Evolutionary conservation across 2,113 vertebrate species (phyloP).

Genomic region (Callaeas wilsoni): DNA sequence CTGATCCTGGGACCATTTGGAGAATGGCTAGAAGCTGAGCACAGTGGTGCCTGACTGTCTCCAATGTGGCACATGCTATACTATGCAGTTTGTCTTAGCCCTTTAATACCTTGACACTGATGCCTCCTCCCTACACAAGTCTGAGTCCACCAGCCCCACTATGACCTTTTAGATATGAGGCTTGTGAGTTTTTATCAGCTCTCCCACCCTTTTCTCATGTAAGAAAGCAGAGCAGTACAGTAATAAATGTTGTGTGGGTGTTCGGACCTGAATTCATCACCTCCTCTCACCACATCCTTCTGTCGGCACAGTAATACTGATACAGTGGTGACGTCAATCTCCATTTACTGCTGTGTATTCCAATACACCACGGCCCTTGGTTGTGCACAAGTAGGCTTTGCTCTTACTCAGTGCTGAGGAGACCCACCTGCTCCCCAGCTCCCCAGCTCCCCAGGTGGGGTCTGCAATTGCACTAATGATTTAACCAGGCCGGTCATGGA

Average conservation of each 20-base stretch:
- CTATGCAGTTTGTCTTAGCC: not conserved
- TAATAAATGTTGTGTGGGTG: conserved; percentile 42
- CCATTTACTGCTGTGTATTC: not conserved
- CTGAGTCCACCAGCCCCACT: not conserved
- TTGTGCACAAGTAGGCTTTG: not conserved
- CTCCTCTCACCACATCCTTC: conserved; percentile 62
- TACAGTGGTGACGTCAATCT: conserved; percentile 40
- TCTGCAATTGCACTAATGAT: not conserved
- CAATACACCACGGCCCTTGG: not conserved
- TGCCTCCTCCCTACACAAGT: not conserved
- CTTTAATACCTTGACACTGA: not conserved
- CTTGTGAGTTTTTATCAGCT: not conserved
- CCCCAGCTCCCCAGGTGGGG: not conserved
- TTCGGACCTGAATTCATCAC: not conserved
- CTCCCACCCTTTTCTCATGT: conserved; percentile 59
- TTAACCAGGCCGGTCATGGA: not conserved
- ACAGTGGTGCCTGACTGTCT: not conserved
- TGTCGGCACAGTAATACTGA: conserved; percentile 38
- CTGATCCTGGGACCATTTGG: not conserved
- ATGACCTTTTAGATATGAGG: conserved; percentile 6
- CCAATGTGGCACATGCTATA: fast-evolving
- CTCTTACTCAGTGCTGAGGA: not conserved
- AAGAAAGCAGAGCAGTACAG: not conserved
- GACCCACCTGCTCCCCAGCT: not conserved
- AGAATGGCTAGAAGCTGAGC: not conserved